These are phyloP conservation scores for Hyla sarda DNA, from an alignment of 2,113 vertebrate species.

Conservation along the genomic window DNA sequence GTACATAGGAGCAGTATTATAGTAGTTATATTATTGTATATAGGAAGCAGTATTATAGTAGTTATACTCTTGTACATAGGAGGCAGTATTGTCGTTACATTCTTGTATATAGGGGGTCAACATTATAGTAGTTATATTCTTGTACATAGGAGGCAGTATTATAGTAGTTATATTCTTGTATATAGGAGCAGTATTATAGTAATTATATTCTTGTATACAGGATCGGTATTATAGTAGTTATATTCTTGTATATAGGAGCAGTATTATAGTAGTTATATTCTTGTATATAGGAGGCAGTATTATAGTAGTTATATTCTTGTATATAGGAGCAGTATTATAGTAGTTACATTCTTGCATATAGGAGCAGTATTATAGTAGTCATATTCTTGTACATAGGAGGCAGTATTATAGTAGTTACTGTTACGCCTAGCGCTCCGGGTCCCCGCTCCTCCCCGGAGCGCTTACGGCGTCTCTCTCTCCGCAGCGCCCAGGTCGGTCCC, in stretches of 20 bases:
- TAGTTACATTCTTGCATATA: no score
- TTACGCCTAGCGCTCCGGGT: no score
- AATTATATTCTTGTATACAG: no score
- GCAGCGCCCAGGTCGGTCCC: no score
- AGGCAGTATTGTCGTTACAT: not conserved
- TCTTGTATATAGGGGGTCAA: no score
- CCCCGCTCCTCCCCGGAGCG: no score
- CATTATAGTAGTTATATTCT: not conserved
- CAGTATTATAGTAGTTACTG: no score
- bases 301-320: conserved; percentile 7
- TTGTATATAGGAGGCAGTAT: conserved; percentile 4
- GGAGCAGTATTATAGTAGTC: not conserved
- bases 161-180: not conserved
- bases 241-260: not conserved
- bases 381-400: no score
- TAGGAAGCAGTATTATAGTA: conserved; percentile 6
- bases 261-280: conserved; percentile 11
- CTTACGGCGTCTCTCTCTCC: no score
- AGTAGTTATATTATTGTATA: conserved; percentile 2
- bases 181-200: not conserved
- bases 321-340: not conserved
- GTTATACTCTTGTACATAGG: not conserved
- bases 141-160: no score
- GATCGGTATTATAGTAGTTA: no score
- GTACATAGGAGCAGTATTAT: conserved; percentile 1